Percentiles rank a stretch among this genome's conserved stretches.
Conservation (phyloP, 2,113 vertebrate genomes). For the Pituophis catenifer region DNA sequence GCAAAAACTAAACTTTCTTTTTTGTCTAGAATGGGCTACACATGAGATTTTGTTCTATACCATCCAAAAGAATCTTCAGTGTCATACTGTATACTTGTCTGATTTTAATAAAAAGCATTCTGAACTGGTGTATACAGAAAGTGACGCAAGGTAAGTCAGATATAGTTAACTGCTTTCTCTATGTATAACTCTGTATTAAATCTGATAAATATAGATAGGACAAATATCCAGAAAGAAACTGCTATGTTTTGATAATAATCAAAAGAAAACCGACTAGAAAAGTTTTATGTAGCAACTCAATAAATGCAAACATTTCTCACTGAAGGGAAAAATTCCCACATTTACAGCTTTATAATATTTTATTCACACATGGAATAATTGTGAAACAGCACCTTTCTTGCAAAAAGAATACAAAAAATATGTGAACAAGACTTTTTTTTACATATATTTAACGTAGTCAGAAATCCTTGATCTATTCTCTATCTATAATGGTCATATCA, state of each 20-base stretch:
- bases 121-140: slow-evolving; percentile 82
- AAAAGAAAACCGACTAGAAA: neutral
- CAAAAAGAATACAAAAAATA: neutral
- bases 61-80: slow-evolving; percentile 80
- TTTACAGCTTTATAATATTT: neutral
- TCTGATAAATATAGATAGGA: neutral
- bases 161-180: neutral
- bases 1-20: neutral
- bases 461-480: neutral
- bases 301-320: neutral
- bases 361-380: neutral
- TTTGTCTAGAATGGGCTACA: slow-evolving; percentile 87
- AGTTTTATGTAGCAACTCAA: neutral
- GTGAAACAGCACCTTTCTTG: neutral
- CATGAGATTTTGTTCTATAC: slow-evolving; percentile 86
- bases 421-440: neutral
- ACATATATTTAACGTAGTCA: neutral
- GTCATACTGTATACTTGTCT: slow-evolving; percentile 79
- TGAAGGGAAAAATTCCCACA: neutral
- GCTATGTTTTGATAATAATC: neutral
- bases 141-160: slow-evolving; percentile 80
- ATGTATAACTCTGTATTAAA: neutral
- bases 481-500: neutral
- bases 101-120: slow-evolving; percentile 72
- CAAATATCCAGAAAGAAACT: neutral